phyloP scores from a whole-genome alignment of 2,888 invertebrate species.

The Unio delphinus region DNA sequence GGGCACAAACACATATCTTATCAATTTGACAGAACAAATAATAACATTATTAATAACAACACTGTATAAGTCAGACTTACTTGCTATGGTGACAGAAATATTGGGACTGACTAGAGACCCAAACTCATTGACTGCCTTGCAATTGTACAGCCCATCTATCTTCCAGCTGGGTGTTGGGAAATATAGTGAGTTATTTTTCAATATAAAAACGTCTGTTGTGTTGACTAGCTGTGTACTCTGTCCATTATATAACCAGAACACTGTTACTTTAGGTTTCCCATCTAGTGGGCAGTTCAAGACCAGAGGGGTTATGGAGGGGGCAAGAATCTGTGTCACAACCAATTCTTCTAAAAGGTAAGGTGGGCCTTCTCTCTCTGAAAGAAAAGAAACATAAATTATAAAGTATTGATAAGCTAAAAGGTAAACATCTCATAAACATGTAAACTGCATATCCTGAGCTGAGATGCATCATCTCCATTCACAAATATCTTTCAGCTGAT shows the following conservation, averaged over 20 bases:
- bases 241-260: slow-evolving; percentile 44
- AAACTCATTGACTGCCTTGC: slow-evolving; percentile 50
- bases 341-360: slow-evolving; percentile 37
- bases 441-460: no score
- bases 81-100: slow-evolving; percentile 49
- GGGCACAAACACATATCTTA: neutral
- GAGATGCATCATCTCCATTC: no score
- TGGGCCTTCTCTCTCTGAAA: slow-evolving; percentile 31
- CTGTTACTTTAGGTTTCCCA: slow-evolving; percentile 50
- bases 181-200: slow-evolving; percentile 51
- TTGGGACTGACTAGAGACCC: slow-evolving; percentile 42
- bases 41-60: neutral
- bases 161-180: slow-evolving; percentile 25
- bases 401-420: no score
- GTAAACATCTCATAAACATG: no score
- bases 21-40: neutral
- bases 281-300: slow-evolving; percentile 49
- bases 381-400: neutral
- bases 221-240: slow-evolving; percentile 23
- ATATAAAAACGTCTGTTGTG: slow-evolving; percentile 18
- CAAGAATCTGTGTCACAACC: slow-evolving; percentile 27
- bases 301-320: slow-evolving; percentile 37
- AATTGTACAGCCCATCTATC: slow-evolving; percentile 54
- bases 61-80: slow-evolving; percentile 38
- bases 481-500: no score